Evolutionary conservation across 1,140 invertebrate species (phyloP).

Genomic region (Leptonema lineaticorne): DNA sequence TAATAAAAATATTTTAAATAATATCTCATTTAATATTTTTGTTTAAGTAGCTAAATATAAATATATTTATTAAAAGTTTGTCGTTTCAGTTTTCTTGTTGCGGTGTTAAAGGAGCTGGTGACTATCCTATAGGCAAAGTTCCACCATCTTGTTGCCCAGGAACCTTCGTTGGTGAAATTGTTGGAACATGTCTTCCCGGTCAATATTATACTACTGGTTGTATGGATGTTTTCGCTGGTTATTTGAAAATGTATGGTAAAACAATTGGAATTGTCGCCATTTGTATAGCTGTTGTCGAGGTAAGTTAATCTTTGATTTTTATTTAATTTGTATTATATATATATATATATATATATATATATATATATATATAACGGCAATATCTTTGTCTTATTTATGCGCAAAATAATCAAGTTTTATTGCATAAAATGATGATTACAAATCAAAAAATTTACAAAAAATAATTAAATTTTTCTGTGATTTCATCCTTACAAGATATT

Average conservation of each 20-base stretch:
- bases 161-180: conserved; percentile 39
- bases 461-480: too few species aligned
- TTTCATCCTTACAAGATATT: too few species aligned
- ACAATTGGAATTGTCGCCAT: conserved; percentile 65
- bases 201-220: conserved; percentile 56
- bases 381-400: too few species aligned
- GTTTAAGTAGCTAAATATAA: too few species aligned
- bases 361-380: too few species aligned
- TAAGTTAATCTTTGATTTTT: conserved; percentile 50
- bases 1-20: too few species aligned
- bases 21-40: too few species aligned
- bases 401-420: too few species aligned
- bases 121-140: conserved; percentile 44
- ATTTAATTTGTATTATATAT: too few species aligned
- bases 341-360: too few species aligned
- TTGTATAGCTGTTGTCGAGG: conserved; percentile 68
- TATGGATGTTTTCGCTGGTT: conserved; percentile 45
- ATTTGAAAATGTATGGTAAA: conserved; percentile 56
- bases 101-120: conserved; percentile 58
- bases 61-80: not conserved
- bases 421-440: too few species aligned
- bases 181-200: conserved; percentile 46
- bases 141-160: conserved; percentile 52
- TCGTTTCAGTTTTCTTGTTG: conserved; percentile 64
- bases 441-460: too few species aligned